Evolutionary conservation across 1,140 invertebrate genomes (phyloP).

Genomic region (Sarcophaga bullata): DNA sequence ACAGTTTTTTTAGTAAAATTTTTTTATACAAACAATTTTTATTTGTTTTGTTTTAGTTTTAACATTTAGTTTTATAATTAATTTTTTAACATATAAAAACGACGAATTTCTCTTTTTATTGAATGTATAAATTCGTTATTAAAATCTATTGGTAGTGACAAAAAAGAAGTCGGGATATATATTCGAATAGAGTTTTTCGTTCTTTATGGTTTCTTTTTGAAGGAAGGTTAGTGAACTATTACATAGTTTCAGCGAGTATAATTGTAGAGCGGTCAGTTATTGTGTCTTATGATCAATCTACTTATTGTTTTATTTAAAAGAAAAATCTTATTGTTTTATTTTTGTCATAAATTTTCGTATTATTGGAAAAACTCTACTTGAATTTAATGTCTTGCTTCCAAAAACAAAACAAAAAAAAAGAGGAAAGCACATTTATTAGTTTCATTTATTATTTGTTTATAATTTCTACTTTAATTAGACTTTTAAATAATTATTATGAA

Average conservation of each 20-base stretch:
- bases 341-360: no score
- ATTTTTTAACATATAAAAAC: not conserved
- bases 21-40: slow-evolving; percentile 23
- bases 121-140: not conserved
- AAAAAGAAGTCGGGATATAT: not conserved
- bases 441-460: not conserved
- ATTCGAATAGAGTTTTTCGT: slow-evolving; percentile 8
- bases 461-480: not conserved
- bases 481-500: not conserved
- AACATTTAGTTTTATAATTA: not conserved
- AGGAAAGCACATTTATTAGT: not conserved
- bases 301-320: no score
- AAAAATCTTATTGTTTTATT: no score
- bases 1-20: slow-evolving; percentile 32
- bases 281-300: no score
- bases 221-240: not conserved
- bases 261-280: no score
- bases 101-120: not conserved
- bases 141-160: not conserved
- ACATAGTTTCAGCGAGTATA: not conserved
- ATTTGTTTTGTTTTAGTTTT: slow-evolving; percentile 38
- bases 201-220: not conserved
- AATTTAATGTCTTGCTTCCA: not conserved
- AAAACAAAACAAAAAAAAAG: no score
- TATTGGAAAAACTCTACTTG: slow-evolving; percentile 1